Base-by-base conservation (phyloP, 2,888 invertebrate species). In the Ptychoptera contaminata region DNA sequence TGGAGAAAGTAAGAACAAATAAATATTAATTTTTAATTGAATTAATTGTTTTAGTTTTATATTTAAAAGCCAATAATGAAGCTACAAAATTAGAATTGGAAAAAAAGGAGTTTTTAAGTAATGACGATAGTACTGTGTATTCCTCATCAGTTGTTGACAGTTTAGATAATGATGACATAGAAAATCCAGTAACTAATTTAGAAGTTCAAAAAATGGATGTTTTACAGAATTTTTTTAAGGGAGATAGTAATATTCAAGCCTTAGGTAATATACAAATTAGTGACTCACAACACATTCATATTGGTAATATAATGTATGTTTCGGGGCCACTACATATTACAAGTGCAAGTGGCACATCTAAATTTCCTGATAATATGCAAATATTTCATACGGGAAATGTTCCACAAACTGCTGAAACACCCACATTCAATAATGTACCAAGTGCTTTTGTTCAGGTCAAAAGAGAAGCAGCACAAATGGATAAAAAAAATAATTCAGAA, bases 281-380 rank as follows among this genome's bases (percentile, higher is more conserved):
- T 46, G 63, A 65, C 45, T 68, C 69, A 1, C 61, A 60, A 32
- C 62, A 65, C 48, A 65, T 71, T 2, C 67, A 67, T 49, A 60
- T 71, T 43, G 70, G 70, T 29, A 68, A 70, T 53, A 59, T 69
- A 2, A 69, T 67, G n/a, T 63, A 68, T 40, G 62, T 70, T 12
- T 67, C 65, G 45, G 69, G 69, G 8, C 66, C 68, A 8, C 58
- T 68, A 46, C 62, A 64, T 47, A 60, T 67, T 31, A 62, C 53
- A 8, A 44, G 50, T 34, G 35, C 49, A 43, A 23, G 41, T 31
- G 23, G 39, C 38, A 42, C 47, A 48, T 34, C 50, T 48, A 34
- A 50, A 46, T 8, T 16, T 8, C 16, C 34, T n/a, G 34, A n/a
- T 23, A 23, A 23, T 23, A 5, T 23, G 3, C 23, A 3, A 35